These are phyloP conservation scores for Sphyrna mokarran DNA, from an alignment of 2,113 vertebrate genomes.

Conservation along the genomic window DNA sequence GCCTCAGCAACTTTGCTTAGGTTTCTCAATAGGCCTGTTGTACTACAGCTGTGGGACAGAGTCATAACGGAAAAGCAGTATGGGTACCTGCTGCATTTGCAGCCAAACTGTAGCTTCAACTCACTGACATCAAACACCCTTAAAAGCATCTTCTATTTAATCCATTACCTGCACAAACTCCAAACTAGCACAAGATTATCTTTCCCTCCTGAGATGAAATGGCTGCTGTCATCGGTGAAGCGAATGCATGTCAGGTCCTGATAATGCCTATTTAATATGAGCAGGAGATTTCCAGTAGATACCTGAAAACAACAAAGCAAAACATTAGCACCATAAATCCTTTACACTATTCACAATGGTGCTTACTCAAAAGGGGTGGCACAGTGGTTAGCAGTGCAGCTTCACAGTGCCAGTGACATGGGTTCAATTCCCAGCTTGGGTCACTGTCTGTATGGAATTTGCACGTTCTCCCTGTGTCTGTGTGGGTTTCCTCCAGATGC, in stretches of 20 bases:
- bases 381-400: too few relatives aligned
- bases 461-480: too few relatives aligned
- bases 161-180: conserved; percentile 75
- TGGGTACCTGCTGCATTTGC: not conserved
- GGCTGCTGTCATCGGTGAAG: conserved; percentile 87
- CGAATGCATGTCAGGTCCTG: conserved; percentile 83
- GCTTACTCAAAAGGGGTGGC: not conserved
- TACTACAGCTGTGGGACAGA: not conserved
- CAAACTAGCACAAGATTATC: conserved; percentile 86
- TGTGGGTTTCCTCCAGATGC: too few relatives aligned
- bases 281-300: conserved; percentile 77
- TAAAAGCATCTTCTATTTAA: not conserved
- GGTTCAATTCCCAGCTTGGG: too few relatives aligned
- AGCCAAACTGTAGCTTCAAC: not conserved
- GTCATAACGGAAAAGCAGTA: not conserved
- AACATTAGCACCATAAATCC: not conserved
- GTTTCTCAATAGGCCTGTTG: not conserved
- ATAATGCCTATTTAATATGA: conserved; percentile 82
- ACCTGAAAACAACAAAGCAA: conserved; percentile 56
- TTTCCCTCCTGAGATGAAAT: conserved; percentile 85
- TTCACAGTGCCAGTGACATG: too few relatives aligned
- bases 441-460: too few relatives aligned
- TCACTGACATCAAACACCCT: not conserved
- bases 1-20: not conserved
- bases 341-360: not conserved